Conservation (phyloP, 2,113 vertebrate species). For the Scomber japonicus region DNA sequence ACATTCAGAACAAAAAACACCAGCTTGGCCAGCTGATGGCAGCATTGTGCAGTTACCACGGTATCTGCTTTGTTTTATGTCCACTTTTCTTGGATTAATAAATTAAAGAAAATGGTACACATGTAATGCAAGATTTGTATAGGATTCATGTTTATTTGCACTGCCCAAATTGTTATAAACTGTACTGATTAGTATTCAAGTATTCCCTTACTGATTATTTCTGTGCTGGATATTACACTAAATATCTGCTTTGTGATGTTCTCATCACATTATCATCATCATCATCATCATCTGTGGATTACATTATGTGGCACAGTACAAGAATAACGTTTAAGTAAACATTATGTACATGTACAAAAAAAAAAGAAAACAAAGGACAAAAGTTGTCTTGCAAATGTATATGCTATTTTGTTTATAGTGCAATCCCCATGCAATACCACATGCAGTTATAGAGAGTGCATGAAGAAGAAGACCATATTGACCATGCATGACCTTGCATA, state of each 20-base stretch:
- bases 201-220: conserved; percentile 67
- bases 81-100: conserved; percentile 35
- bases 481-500: conserved; percentile 61
- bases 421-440: conserved; percentile 78
- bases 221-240: conserved; percentile 64
- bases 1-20: conserved; percentile 55
- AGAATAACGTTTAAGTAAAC: conserved; percentile 69
- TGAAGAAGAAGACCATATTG: conserved; percentile 55
- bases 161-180: conserved; percentile 63
- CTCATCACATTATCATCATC: conserved; percentile 10
- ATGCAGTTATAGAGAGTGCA: conserved; percentile 78
- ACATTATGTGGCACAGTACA: conserved; percentile 71
- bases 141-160: conserved; percentile 69
- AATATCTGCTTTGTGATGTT: conserved; percentile 48
- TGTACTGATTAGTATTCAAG: conserved; percentile 78
- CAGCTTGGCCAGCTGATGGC: background rate
- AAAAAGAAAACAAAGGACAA: conserved; percentile 36
- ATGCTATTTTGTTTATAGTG: conserved; percentile 67
- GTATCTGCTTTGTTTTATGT: conserved; percentile 23
- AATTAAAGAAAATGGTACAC: conserved; percentile 60
- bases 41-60: background rate
- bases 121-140: conserved; percentile 44
- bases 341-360: conserved; percentile 70
- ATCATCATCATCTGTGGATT: conserved; percentile 55
- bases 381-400: conserved; percentile 61